Evolutionary conservation across 2,797 vertebrate genomes (phyloP).

Genomic region (Pseudochirops corinnae): DNA sequence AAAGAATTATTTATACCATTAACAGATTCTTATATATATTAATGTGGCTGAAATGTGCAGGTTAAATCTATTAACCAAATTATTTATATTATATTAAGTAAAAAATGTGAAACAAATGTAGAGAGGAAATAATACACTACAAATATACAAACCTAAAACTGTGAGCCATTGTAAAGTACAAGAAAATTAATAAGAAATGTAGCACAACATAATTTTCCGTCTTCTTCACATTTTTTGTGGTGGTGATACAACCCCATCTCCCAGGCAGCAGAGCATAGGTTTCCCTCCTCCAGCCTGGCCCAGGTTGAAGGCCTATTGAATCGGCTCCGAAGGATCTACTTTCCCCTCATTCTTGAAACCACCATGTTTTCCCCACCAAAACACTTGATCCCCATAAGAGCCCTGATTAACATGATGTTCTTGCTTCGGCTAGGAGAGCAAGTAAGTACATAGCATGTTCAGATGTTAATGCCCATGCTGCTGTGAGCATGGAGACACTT

Average conservation of each 20-base stretch:
- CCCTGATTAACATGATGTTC: slow-evolving; percentile 1
- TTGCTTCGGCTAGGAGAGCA: slow-evolving; percentile 46
- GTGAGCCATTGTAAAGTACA: slow-evolving; percentile 86
- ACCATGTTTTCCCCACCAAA: slow-evolving; percentile 58
- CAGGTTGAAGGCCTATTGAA: slow-evolving; percentile 52
- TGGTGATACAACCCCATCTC: slow-evolving; percentile 59
- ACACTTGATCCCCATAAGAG: background rate
- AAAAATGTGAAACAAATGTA: slow-evolving; percentile 88
- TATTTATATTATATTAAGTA: slow-evolving; percentile 90
- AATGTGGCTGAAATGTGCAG: slow-evolving; percentile 89
- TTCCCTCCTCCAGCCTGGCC: slow-evolving; percentile 49
- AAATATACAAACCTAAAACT: slow-evolving; percentile 87
- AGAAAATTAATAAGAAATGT: slow-evolving; percentile 80
- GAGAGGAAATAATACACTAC: slow-evolving; percentile 86
- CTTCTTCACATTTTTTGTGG: slow-evolving; percentile 72
- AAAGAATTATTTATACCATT: slow-evolving; percentile 92
- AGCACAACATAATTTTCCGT: slow-evolving; percentile 82
- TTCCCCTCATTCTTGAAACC: slow-evolving; percentile 38
- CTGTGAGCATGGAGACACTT: slow-evolving; percentile 16
- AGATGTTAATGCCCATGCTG: background rate
- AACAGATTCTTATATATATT: slow-evolving; percentile 90
- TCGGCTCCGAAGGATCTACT: background rate
- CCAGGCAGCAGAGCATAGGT: slow-evolving; percentile 36
- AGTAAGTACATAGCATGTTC: slow-evolving; percentile 6
- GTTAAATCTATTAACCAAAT: slow-evolving; percentile 91